These are phyloP conservation scores for Antheraea yamamai DNA, from an alignment of 2,888 invertebrate genomes.

Conservation along the genomic window DNA sequence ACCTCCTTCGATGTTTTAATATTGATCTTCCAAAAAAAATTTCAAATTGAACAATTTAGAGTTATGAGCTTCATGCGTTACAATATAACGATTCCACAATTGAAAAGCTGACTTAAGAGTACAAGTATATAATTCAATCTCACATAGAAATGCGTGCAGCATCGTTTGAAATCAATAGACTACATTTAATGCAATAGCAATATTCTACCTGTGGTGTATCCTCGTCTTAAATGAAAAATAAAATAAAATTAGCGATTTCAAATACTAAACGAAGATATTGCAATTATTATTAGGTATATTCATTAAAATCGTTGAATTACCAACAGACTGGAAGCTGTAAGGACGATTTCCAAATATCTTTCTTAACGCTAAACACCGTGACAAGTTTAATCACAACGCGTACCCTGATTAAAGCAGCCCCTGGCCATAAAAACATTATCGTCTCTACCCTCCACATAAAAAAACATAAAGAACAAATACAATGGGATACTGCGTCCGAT, in stretches of 20 bases:
- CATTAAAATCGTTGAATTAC: not conserved
- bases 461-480: conserved; percentile 80
- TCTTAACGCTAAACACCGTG: conserved; percentile 46
- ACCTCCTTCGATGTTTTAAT: not conserved
- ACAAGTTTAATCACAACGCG: conserved; percentile 73
- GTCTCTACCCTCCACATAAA: conserved; percentile 75
- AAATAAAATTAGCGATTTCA: not conserved
- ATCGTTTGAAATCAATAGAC: not conserved
- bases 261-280: not conserved
- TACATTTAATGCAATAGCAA: not conserved
- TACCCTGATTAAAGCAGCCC: conserved; percentile 76
- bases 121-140: not conserved
- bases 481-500: conserved; percentile 63
- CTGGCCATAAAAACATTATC: conserved; percentile 81
- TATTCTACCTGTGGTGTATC: not conserved
- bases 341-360: conserved; percentile 1
- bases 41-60: not conserved
- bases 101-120: not conserved
- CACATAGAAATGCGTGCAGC: not conserved
- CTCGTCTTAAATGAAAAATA: not conserved
- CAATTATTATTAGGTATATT: not conserved
- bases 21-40: not conserved
- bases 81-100: not conserved
- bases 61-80: not conserved
- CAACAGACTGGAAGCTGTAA: not conserved